Conservation (phyloP, 2,888 invertebrate species). For the Drosophila melanosoma region DNA sequence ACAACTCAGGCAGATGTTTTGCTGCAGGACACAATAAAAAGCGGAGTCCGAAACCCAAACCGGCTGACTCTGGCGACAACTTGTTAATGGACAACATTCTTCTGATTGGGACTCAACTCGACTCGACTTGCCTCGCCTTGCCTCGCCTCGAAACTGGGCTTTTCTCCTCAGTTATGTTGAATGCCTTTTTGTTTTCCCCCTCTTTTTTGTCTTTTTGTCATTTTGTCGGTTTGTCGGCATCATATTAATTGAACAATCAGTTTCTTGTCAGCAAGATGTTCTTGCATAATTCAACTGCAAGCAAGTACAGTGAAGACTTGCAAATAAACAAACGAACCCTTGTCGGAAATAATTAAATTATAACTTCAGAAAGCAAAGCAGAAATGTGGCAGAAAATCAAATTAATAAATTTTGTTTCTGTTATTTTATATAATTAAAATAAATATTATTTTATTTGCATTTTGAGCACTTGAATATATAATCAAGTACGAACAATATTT, state of each 20-base stretch:
- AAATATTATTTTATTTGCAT: background rate
- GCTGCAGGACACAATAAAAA: conserved; percentile 6
- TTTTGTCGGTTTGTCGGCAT: conserved; percentile 33
- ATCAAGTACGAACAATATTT: background rate
- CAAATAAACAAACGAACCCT: background rate
- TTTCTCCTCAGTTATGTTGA: conserved; percentile 34
- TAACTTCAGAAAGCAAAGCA: no score
- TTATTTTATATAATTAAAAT: background rate
- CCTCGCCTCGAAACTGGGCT: conserved; percentile 17
- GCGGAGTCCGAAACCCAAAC: background rate
- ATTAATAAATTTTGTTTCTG: background rate
- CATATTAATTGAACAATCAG: conserved; percentile 75
- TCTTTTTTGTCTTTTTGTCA: conserved; percentile 2
- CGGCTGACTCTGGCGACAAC: conserved; percentile 67
- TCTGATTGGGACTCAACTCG: conserved; percentile 55
- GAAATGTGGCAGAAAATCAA: no score
- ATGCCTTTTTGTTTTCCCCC: background rate
- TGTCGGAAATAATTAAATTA: background rate
- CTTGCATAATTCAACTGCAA: conserved; percentile 45
- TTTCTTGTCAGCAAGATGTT: conserved; percentile 71
- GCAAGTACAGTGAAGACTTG: conserved; percentile 38
- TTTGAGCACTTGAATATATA: background rate
- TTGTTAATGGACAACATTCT: conserved; percentile 76
- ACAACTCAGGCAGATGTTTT: conserved; percentile 72
- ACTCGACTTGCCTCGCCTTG: conserved; percentile 10